Percentiles rank a stretch among this genome's conserved stretches.
phyloP scores from a whole-genome alignment of 2,113 vertebrate genomes.

The Mohoua ochrocephala region DNA sequence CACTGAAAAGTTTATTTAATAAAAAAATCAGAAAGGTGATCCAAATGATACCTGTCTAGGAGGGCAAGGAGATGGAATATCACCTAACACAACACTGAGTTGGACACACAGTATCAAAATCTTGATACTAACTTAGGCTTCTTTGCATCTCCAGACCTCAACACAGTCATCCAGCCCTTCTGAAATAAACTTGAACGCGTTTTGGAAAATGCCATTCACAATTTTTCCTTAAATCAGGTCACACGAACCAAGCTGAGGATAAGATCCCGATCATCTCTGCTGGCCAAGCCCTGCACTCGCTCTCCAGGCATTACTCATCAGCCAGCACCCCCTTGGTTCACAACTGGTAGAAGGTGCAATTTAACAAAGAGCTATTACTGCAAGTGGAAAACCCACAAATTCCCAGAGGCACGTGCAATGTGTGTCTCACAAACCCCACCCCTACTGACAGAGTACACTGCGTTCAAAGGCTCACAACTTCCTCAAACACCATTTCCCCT shows the following conservation, averaged over 20 bases:
- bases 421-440: not conserved
- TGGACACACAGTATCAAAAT: not conserved
- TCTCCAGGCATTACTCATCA: not conserved
- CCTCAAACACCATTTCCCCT: not conserved
- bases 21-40: not conserved
- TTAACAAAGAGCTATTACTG: not conserved
- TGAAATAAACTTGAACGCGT: not conserved
- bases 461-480: not conserved
- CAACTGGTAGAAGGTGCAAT: not conserved
- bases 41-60: no score
- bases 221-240: not conserved
- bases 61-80: not conserved
- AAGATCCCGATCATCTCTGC: not conserved
- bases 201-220: not conserved
- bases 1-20: not conserved
- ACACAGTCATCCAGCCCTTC: not conserved
- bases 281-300: not conserved
- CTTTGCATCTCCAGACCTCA: not conserved
- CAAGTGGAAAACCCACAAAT: not conserved
- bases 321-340: not conserved
- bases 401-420: conserved; percentile 13
- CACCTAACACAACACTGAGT: not conserved
- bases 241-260: not conserved
- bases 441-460: not conserved
- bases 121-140: not conserved